Conservation (phyloP, 2,113 vertebrate species). For the Rhynchopsitta pachyrhyncha region DNA sequence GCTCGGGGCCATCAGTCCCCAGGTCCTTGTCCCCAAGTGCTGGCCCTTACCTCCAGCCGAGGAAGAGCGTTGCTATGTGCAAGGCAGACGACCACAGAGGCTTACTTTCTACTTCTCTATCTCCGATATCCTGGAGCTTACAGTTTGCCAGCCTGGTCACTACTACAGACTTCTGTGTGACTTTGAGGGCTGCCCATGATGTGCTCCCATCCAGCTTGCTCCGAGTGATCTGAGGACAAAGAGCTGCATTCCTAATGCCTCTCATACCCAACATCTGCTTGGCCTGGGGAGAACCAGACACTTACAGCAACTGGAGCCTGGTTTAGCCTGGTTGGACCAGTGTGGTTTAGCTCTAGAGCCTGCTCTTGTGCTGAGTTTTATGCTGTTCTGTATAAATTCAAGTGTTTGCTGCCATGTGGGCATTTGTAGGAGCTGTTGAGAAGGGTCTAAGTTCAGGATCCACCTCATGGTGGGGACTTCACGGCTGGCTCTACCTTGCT, state of each 20-base stretch:
- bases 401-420: neutral
- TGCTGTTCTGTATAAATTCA: neutral
- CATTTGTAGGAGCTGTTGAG: neutral
- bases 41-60: neutral
- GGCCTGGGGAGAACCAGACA: neutral
- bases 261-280: neutral
- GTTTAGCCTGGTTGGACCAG: neutral
- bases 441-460: neutral
- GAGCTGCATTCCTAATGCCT: neutral
- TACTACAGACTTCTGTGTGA: neutral
- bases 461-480: neutral
- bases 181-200: neutral
- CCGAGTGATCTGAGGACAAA: neutral
- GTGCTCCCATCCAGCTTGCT: accelerated
- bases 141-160: neutral
- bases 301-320: neutral
- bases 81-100: neutral
- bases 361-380: neutral
- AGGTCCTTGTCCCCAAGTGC: neutral
- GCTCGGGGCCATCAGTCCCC: neutral
- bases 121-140: neutral
- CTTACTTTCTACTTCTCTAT: neutral
- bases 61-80: neutral
- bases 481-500: neutral
- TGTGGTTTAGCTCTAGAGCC: neutral